phyloP scores from a whole-genome alignment of 2,888 invertebrate genomes.

The Chloromyia formosa region DNA sequence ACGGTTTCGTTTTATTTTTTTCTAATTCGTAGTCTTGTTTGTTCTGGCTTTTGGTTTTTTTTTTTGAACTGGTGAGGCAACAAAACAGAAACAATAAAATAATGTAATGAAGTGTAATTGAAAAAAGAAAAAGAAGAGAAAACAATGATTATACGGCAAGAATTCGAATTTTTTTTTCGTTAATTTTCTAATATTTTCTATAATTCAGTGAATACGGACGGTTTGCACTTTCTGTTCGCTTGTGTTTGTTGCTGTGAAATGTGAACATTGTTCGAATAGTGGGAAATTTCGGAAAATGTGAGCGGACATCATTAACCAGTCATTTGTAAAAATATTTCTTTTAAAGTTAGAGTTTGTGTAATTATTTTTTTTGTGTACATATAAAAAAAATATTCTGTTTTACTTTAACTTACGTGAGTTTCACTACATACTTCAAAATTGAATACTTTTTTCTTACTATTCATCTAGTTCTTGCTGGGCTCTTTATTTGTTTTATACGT shows the following conservation, averaged over 20 bases:
- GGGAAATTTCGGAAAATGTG: no score
- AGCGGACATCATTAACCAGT: not conserved
- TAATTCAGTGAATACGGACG: not conserved
- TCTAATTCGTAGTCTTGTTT: no score
- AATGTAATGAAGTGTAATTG: no score
- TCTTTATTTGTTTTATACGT: not conserved
- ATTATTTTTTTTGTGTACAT: not conserved
- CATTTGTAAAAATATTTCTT: slow-evolving; percentile 3
- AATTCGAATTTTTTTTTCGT: not conserved
- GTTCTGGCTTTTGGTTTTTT: no score
- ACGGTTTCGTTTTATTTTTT: not conserved
- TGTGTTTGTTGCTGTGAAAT: not conserved
- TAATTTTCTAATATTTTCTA: no score
- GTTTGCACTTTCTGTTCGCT: not conserved
- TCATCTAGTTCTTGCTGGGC: not conserved
- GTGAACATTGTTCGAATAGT: no score
- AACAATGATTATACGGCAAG: slow-evolving; percentile 13
- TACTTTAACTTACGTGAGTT: not conserved
- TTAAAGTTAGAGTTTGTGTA: not conserved
- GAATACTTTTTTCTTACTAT: slow-evolving; percentile 23
- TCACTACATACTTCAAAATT: not conserved
- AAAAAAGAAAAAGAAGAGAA: not conserved
- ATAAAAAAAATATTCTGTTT: not conserved
- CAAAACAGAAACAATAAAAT: no score
- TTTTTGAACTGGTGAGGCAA: no score